Conservation (phyloP, 1,140 invertebrate genomes). For the Pinna nobilis region DNA sequence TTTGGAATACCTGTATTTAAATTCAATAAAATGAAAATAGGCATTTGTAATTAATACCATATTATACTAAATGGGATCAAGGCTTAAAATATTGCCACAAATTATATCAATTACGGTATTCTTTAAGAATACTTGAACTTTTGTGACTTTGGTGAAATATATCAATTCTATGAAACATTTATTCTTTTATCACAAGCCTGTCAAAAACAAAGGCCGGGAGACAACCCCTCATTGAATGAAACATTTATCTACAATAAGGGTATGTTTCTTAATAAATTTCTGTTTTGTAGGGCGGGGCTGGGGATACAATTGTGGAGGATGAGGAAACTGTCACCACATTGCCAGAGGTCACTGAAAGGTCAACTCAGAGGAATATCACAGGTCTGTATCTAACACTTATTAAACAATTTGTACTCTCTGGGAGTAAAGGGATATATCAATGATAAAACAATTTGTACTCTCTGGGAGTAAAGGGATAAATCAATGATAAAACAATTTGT, state of each 20-base stretch:
- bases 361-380: constrained; percentile 28
- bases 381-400: too few species aligned
- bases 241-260: background rate
- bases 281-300: constrained; percentile 21
- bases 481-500: too few species aligned
- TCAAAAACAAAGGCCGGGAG: too few species aligned
- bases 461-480: too few species aligned
- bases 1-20: background rate
- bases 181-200: background rate
- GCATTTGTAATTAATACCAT: background rate
- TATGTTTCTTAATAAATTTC: too few species aligned
- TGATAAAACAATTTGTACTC: too few species aligned
- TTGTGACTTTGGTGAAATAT: background rate
- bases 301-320: constrained; percentile 22
- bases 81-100: background rate
- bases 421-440: too few species aligned
- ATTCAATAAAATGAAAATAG: background rate
- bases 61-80: background rate
- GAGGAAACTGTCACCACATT: constrained; percentile 46
- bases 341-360: constrained; percentile 33
- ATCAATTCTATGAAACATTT: background rate
- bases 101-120: background rate
- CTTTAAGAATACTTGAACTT: background rate
- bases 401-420: too few species aligned
- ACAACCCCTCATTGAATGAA: too few species aligned